Conservation (phyloP, 1,140 invertebrate species). For the Ips nitidus region DNA sequence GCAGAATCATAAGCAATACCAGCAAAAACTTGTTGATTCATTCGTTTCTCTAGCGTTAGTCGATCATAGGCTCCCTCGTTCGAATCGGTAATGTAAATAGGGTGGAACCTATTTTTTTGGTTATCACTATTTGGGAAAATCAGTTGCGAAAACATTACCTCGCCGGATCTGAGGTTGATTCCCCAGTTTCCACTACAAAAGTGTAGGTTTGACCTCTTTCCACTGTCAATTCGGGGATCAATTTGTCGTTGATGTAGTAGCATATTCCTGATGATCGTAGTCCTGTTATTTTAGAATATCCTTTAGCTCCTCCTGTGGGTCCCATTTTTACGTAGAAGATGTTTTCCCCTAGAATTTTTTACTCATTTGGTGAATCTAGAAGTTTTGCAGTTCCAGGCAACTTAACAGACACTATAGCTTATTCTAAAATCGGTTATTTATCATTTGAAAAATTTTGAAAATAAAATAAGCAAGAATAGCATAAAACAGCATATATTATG, state of each 20-base stretch:
- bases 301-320: constrained; percentile 76
- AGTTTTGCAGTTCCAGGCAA: too few relatives aligned
- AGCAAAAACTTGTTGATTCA: constrained; percentile 63
- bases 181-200: constrained; percentile 82
- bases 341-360: constrained; percentile 49
- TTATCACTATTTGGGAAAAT: too few relatives aligned
- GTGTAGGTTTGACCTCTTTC: constrained; percentile 87
- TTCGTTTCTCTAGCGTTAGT: constrained; percentile 67
- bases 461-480: background rate
- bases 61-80: constrained; percentile 81
- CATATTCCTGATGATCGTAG: constrained; percentile 85
- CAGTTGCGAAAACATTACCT: constrained; percentile 50
- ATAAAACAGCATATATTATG: background rate
- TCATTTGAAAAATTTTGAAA: too few relatives aligned
- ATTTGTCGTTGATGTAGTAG: constrained; percentile 90
- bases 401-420: too few relatives aligned
- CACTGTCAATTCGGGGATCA: constrained; percentile 89
- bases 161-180: constrained; percentile 65
- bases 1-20: constrained; percentile 75
- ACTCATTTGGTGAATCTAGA: background rate
- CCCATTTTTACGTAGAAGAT: constrained; percentile 78
- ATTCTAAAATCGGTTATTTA: too few relatives aligned
- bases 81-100: constrained; percentile 90
- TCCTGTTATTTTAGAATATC: constrained; percentile 79
- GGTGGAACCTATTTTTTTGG: constrained; percentile 73